Base-by-base conservation (phyloP, 2,888 invertebrate genomes). In the Amaurobius ferox region DNA sequence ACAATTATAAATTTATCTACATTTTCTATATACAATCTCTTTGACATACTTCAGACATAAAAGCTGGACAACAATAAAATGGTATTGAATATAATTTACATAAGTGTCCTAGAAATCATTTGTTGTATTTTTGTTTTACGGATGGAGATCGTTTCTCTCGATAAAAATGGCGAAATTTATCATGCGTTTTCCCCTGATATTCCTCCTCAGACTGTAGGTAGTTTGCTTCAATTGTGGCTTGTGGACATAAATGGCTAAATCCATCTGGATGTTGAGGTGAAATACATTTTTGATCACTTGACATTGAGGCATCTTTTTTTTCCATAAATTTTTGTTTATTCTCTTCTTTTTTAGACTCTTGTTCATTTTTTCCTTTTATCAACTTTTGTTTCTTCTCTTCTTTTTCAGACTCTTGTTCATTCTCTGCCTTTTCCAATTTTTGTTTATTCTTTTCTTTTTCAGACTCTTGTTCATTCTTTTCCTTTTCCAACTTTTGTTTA, bases 41-140 rank as follows among this genome's bases (percentile, higher is more conserved):
- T n/a, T n/a, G n/a, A n/a, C n/a, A n/a, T n/a, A n/a, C n/a, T n/a
- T n/a, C n/a, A n/a, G n/a, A n/a, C n/a, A n/a, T n/a, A n/a, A n/a
- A n/a, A n/a, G n/a, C n/a, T n/a, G n/a, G n/a, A n/a, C n/a, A n/a
- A n/a, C n/a, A n/a, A n/a, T n/a, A n/a, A n/a, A n/a, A n/a, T n/a
- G n/a, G n/a, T n/a, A n/a, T n/a, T n/a, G n/a, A n/a, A n/a, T n/a
- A n/a, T n/a, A n/a, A n/a, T n/a, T n/a, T n/a, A n/a, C n/a, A n/a
- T n/a, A n/a, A n/a, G n/a, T n/a, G n/a, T n/a, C n/a, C n/a, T n/a
- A n/a, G 35, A 9, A 35, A 55, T 55, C 67, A 85, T 55, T 72
- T 71, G 9, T 85, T 86, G 32, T 86, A 86, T 62, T 86, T 86
- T 16, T 86, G 86, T 35, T 86, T 86, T 19, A 86, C 74, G 30